Evolutionary conservation across 2,113 vertebrate genomes (phyloP).

Genomic region (Mustelus asterias): DNA sequence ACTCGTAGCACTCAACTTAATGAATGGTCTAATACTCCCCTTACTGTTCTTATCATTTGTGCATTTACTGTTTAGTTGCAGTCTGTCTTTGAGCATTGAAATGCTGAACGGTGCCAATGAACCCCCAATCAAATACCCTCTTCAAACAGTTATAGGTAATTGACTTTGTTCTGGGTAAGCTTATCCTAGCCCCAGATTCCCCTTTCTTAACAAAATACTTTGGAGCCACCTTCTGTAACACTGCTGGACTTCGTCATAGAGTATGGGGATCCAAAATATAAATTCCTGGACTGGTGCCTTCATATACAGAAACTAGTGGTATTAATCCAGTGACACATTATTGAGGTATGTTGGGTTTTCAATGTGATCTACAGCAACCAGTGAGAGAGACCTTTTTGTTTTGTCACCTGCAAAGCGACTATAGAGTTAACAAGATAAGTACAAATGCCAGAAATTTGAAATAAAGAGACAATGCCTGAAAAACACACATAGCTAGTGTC

Average conservation of each 20-base stretch:
- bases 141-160: not conserved
- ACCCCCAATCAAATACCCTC: not conserved
- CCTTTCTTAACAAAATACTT: not conserved
- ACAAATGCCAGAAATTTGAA: not conserved
- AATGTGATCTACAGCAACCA: not conserved
- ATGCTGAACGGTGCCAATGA: not conserved
- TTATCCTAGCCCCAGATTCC: not conserved
- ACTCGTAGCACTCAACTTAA: not conserved
- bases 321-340: not conserved
- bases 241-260: too few relatives aligned
- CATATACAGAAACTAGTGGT: not conserved
- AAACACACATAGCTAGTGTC: not conserved
- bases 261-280: too few relatives aligned
- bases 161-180: not conserved
- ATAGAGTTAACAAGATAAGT: not conserved
- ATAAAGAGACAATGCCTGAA: too few relatives aligned
- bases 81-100: not conserved
- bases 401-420: not conserved
- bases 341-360: too few relatives aligned
- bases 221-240: not conserved
- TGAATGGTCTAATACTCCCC: not conserved
- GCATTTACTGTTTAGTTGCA: not conserved
- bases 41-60: not conserved
- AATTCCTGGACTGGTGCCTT: not conserved
- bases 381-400: not conserved